These are phyloP conservation scores for Octodon degus DNA, from an alignment of 2,113 vertebrate species.

Conservation along the genomic window DNA sequence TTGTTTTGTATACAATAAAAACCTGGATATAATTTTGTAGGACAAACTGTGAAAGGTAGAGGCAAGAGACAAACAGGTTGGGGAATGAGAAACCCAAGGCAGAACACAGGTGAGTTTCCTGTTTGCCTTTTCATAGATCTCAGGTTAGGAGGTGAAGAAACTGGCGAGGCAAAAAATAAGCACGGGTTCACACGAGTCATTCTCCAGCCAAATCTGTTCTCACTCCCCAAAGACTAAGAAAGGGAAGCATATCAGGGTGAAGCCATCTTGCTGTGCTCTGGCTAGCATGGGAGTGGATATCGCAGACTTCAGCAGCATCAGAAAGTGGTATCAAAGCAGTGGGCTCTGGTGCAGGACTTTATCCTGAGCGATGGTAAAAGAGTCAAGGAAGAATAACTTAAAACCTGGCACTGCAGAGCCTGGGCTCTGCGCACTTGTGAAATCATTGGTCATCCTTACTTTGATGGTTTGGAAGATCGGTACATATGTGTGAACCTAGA, in stretches of 20 bases:
- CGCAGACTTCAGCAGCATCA: too few species aligned
- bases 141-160: not conserved
- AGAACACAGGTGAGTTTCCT: not conserved
- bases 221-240: not conserved
- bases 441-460: not conserved
- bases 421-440: not conserved
- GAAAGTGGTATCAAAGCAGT: not conserved
- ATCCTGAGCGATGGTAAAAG: not conserved
- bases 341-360: not conserved
- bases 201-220: not conserved
- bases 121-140: not conserved
- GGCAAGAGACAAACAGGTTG: not conserved
- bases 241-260: not conserved
- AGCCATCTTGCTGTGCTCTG: not conserved
- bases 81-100: not conserved
- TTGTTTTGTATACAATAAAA: not conserved
- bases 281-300: not conserved
- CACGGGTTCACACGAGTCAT: not conserved
- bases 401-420: not conserved
- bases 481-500: not conserved
- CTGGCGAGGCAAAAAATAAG: not conserved
- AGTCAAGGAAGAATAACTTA: not conserved
- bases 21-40: not conserved
- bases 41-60: not conserved
- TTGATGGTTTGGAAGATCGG: not conserved